These are phyloP conservation scores for Omphaloscelis lunosa DNA, from an alignment of 2,888 invertebrate species.

Conservation along the genomic window DNA sequence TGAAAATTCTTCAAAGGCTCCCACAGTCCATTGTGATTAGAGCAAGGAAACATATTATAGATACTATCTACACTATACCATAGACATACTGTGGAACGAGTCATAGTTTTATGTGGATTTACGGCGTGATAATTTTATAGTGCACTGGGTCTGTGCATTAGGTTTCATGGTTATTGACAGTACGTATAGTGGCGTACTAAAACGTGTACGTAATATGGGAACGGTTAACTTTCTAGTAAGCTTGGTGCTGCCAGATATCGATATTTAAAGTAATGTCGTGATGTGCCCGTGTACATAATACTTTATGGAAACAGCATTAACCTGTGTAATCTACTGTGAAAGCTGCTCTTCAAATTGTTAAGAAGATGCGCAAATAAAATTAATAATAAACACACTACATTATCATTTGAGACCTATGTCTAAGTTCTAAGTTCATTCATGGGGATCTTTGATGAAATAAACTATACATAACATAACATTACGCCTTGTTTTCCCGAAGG, in stretches of 20 bases:
- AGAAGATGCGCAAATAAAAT: neutral
- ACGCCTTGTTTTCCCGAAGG: no score
- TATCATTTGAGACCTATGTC: neutral
- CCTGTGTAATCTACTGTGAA: neutral
- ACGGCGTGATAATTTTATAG: conserved; percentile 25
- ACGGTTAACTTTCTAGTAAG: neutral
- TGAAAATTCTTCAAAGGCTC: conserved; percentile 48
- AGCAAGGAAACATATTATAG: conserved; percentile 8
- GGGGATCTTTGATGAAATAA: neutral
- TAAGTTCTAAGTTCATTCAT: neutral
- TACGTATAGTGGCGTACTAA: neutral
- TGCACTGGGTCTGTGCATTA: conserved; percentile 3
- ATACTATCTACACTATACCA: conserved; percentile 1
- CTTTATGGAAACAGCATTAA: neutral
- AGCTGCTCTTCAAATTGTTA: neutral
- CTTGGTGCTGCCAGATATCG: neutral
- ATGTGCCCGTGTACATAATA: neutral
- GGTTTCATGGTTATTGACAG: conserved; percentile 17
- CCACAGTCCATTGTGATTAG: conserved; percentile 28
- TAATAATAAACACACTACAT: neutral
- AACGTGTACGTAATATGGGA: neutral
- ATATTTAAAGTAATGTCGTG: neutral
- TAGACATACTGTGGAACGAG: neutral
- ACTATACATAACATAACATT: no score
- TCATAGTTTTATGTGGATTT: conserved; percentile 4